Base-by-base conservation (phyloP, 2,888 invertebrate genomes). In the Phalangium opilio region DNA sequence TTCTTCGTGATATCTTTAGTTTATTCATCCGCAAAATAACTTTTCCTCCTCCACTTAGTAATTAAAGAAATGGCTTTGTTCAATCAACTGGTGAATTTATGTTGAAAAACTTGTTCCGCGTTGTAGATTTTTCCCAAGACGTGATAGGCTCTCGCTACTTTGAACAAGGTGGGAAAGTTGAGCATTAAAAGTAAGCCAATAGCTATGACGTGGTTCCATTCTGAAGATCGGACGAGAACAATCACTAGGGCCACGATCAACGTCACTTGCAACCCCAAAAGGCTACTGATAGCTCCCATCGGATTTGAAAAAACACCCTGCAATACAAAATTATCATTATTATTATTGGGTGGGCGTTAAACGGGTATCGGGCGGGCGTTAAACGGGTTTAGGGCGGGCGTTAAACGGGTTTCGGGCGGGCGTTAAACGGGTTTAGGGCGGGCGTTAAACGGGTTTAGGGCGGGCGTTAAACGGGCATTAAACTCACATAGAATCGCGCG, bases 161-260 rank as follows among this genome's bases (percentile, higher is more conserved):
- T 87, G 65, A 89, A 95, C 40, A 95, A 72, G 0, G 87, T 83
- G 61, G 84, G 83, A 67, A 91, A 90, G 67, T 91, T 93, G 53
- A 84, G 83, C 62, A 90, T 80, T 33, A 91, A 74, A 41, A 95
- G 71, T 50, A 90, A 74, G 4, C 85, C 78, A 59, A 90, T 74
- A 2, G 91, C 83, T 41, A 93, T 66, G 50, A 90, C 78, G 64
- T 87, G 83, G 69, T 91, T 85, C 95, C 95, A 96, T 58, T 89
- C 83, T 35, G 78, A 74, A 14, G 82, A 79, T 54, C 82, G 76
- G 58, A 84, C 74, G 11, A 95, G 69, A 32, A 87, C 71, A 45
- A 80, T 75, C 49, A 95, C 71, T 67, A 91, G 85, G 41, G 81
- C 72, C 1, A 80, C 64, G 41, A 93, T 77, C 41, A 73, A 59